Evolutionary conservation across 2,113 vertebrate genomes (phyloP), one percentile per base, ranked within the genome.

Genomic region (Stigmatopora argus): DNA sequence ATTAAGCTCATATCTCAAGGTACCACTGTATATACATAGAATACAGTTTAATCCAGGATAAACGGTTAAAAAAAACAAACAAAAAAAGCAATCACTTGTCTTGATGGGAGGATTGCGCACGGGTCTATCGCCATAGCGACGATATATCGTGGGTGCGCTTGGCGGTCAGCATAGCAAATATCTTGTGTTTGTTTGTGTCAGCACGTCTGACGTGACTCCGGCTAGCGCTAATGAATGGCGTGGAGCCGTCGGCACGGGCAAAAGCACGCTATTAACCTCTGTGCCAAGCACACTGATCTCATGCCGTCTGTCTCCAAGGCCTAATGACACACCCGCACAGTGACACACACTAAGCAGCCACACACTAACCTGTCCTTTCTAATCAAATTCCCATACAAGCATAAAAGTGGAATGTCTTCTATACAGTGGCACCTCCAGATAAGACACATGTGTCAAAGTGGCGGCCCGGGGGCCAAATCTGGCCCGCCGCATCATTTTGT

Each of bases 251-350:
- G 85, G 85, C 85, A 89, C 87, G 85, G 82, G 82, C 82, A 61
- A 75, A 85, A 83, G 84, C 81, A 86, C 77, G 80, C 85, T 87
- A 87, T 89, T 89, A 89, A 89, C 87, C 87, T 86, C 85, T 86
- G 73, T 75, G 80, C 83, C 83, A 85, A 84, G 80, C 72, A 70
- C 71, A 81, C 84, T 79, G 77, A 85, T 86, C 84, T 84, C 87
- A 74, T 70, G 82, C 75, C 71, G 84, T 81, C 85, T 80, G 80
- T 87, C 80, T 84, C 78, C 73, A 79, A 48, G 76, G 75, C 82
- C 84, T 86, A 85, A 87, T 87, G 84, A 84, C 76, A 81, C 69
- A 75, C 84, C 72, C 75, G 55, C 77, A 69, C 75, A 66, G 34
- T 44, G 35, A 62, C n/a, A n/a, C n/a, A 49, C 67, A 49, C 59